Evolutionary conservation across 2,888 invertebrate species (phyloP).

Genomic region (Listrodromus nycthemerus): DNA sequence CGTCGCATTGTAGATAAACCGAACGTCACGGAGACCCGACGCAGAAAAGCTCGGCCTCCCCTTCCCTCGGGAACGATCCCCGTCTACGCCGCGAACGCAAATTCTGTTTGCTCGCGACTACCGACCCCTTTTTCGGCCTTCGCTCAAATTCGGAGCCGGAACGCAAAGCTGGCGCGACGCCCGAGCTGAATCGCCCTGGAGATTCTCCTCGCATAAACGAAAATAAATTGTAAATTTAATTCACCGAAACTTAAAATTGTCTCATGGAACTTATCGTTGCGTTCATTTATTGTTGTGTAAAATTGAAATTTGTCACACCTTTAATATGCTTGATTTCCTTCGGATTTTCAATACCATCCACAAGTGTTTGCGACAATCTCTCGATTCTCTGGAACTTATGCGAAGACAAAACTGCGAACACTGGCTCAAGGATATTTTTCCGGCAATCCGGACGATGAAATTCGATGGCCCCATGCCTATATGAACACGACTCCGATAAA

Average conservation of each 20-base stretch:
- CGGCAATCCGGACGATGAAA: not conserved
- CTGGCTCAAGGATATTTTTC: not conserved
- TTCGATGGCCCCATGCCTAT: not conserved
- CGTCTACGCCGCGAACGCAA: slow-evolving; percentile 41
- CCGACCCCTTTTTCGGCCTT: slow-evolving; percentile 72
- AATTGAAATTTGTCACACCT: too few species aligned
- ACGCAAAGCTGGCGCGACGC: slow-evolving; percentile 42
- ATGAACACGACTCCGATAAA: not conserved
- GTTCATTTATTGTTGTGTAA: too few species aligned
- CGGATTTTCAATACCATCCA: too few species aligned
- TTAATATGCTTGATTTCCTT: too few species aligned
- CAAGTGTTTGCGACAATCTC: too few species aligned
- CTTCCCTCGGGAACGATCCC: slow-evolving; percentile 68
- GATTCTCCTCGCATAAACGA: not conserved
- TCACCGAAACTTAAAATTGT: too few species aligned
- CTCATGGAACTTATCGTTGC: too few species aligned
- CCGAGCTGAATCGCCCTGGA: slow-evolving; percentile 21
- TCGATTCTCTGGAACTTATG: too few species aligned
- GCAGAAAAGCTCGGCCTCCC: slow-evolving; percentile 56
- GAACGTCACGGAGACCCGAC: slow-evolving; percentile 44
- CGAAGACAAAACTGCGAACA: too few species aligned
- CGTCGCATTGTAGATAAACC: slow-evolving; percentile 54
- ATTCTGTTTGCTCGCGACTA: slow-evolving; percentile 76
- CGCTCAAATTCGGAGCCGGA: slow-evolving; percentile 57
- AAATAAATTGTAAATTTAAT: too few species aligned